Base-by-base conservation (phyloP, 2,888 invertebrate species). In the Catocala nupta region DNA sequence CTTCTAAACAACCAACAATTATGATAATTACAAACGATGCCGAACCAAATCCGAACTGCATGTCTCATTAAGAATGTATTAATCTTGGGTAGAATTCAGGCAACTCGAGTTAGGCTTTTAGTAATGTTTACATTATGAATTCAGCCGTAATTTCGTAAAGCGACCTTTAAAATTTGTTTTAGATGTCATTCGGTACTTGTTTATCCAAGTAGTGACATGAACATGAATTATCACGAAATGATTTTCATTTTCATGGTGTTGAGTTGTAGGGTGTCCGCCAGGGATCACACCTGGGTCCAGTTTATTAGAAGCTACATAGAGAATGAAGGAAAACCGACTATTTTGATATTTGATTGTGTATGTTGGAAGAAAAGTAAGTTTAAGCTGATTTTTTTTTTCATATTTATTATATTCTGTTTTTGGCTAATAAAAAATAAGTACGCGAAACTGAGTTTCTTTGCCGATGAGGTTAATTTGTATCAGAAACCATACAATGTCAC, bases 311-410 rank as follows among this genome's bases (percentile, higher is more conserved):
- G 75, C 39, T 91, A 77, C 47, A 70, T 91, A 25, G 51, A 72
- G 39, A 91, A 90, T 68, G 91, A 92, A 75, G 60, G 63, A 3
- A 86, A 81, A 57, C 87, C 91, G 0, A 89, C 90, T 0, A 68
- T 75, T 63, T 66, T 90, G 8, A 70, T 86, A 43, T 70, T 81
- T 8, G 51, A 63, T 43, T 70, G 76, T 16, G 60, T 88, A 16
- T 90, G 90, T 65, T 91, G 91, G 91, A 57, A 63, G 3, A 81
- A 78, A 59, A 73, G 90, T 90, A 72, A 84, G 88, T 82, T 52
- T 43, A 42, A 4, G 25, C 4, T 25, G 25, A n/a, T n/a, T n/a
- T 3, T 25, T 25, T 25, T 1, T 25, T 25, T 25, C 25, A 25
- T 25, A 25, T 25, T 25, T 25, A 25, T 25, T 25, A 25, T 0